phyloP scores from a whole-genome alignment of 1,140 invertebrate genomes.

The Aphaenogaster floridana region DNA sequence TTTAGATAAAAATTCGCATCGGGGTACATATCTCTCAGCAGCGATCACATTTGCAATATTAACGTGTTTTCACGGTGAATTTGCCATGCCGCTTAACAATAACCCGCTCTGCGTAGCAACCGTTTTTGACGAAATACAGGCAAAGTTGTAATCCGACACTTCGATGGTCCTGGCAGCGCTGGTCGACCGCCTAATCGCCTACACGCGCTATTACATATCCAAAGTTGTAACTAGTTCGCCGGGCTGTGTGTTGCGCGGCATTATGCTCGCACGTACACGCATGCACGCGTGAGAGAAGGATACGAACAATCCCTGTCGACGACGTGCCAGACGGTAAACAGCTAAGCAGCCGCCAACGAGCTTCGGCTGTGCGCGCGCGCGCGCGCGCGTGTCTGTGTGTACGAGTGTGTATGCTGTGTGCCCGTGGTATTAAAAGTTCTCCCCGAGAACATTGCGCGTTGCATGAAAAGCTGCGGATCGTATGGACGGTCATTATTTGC shows the following conservation, averaged over 20 bases:
- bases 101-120: conserved; percentile 41
- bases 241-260: conserved; percentile 53
- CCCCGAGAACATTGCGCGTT: conserved; percentile 53
- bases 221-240: conserved; percentile 78
- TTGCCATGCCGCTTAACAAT: conserved; percentile 58
- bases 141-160: conserved; percentile 69
- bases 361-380: conserved; percentile 33
- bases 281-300: conserved; percentile 53
- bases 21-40: conserved; percentile 32
- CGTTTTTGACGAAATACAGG: conserved; percentile 63
- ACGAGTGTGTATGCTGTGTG: conserved; percentile 13
- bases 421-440: conserved; percentile 70
- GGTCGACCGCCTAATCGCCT: conserved; percentile 74
- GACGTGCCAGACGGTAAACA: conserved; percentile 76
- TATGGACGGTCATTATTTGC: conserved; percentile 49
- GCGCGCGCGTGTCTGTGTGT: neutral
- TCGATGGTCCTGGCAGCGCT: conserved; percentile 68
- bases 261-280: conserved; percentile 62
- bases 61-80: conserved; percentile 60
- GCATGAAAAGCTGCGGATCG: conserved; percentile 59
- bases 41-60: conserved; percentile 24
- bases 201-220: conserved; percentile 76
- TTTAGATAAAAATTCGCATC: conserved; percentile 63
- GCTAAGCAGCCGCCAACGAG: conserved; percentile 69
- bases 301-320: conserved; percentile 69